Percentiles rank a stretch among this genome's conserved stretches.
These are phyloP conservation scores for Nomada ruficornis DNA, from an alignment of 2,888 invertebrate genomes.

Conservation along the genomic window DNA sequence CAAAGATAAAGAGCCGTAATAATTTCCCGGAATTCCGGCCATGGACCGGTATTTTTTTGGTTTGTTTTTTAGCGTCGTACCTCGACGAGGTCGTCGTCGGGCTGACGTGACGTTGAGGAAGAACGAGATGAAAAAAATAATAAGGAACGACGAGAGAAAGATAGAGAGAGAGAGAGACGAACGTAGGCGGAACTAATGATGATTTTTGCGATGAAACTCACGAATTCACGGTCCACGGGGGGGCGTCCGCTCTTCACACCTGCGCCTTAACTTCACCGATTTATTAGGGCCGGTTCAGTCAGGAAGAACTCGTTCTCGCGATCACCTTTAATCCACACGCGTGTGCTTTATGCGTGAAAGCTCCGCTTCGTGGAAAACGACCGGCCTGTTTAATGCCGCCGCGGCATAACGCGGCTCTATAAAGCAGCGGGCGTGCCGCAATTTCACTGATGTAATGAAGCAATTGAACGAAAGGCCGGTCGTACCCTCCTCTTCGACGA, in stretches of 20 bases:
- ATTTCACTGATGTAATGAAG: slow-evolving; percentile 77
- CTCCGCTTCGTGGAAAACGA: slow-evolving; percentile 49
- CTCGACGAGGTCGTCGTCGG: slow-evolving; percentile 42
- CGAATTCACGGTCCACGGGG: slow-evolving; percentile 75
- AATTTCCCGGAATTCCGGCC: slow-evolving; percentile 49
- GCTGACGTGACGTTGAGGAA: slow-evolving; percentile 22
- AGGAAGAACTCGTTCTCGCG: slow-evolving; percentile 63
- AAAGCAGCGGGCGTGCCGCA: slow-evolving; percentile 77
- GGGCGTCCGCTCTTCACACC: slow-evolving; percentile 70
- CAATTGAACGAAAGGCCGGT: slow-evolving; percentile 65
- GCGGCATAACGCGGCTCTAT: slow-evolving; percentile 64
- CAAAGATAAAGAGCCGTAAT: slow-evolving; percentile 38
- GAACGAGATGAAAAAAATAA: not conserved
- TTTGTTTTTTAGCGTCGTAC: slow-evolving; percentile 26
- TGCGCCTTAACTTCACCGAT: slow-evolving; percentile 72
- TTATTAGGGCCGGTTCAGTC: slow-evolving; percentile 71
- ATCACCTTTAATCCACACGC: slow-evolving; percentile 68
- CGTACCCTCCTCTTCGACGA: not conserved
- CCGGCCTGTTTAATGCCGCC: slow-evolving; percentile 68
- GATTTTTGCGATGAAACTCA: slow-evolving; percentile 75
- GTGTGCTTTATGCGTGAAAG: slow-evolving; percentile 47
- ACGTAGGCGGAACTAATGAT: slow-evolving; percentile 70
- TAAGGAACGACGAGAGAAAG: not conserved
- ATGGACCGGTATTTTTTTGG: slow-evolving; percentile 33
- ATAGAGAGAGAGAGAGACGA: not conserved